phyloP scores from a whole-genome alignment of 2,888 invertebrate species.

The Psylliodes chrysocephalus region DNA sequence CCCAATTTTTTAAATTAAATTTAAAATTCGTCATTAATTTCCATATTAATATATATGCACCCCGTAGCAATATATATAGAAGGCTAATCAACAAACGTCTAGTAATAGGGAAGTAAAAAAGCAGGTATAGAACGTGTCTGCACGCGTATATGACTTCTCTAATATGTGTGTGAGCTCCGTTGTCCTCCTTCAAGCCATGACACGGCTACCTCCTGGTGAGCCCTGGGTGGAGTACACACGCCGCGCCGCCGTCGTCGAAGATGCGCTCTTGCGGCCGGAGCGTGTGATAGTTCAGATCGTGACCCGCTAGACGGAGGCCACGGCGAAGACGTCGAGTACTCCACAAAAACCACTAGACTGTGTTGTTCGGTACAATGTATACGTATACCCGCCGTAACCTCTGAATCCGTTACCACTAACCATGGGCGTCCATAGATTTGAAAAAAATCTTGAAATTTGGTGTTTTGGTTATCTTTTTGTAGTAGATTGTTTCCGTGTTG shows the following conservation, averaged over 20 bases:
- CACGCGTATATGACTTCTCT: conserved; percentile 2
- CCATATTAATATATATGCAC: no score
- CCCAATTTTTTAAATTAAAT: no score
- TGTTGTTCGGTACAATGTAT: conserved; percentile 31
- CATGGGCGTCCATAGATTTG: conserved; percentile 18
- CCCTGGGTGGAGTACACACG: conserved; percentile 43
- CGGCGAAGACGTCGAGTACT: conserved; percentile 45
- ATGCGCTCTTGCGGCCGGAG: conserved; percentile 59
- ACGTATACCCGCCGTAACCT: conserved; percentile 32
- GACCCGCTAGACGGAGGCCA: conserved; percentile 57
- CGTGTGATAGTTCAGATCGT: conserved; percentile 72
- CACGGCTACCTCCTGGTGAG: conserved; percentile 41
- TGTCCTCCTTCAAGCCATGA: conserved; percentile 26
- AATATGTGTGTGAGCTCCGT: conserved; percentile 18
- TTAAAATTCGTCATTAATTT: no score
- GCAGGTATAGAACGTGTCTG: not conserved
- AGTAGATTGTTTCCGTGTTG: no score
- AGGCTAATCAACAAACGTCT: not conserved
- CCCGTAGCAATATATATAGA: no score
- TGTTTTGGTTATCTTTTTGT: no score
- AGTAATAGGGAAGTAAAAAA: not conserved
- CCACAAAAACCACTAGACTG: conserved; percentile 56
- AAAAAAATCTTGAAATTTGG: not conserved
- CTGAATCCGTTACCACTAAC: conserved; percentile 32
- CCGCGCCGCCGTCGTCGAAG: conserved; percentile 46